phyloP scores from a whole-genome alignment of 2,113 vertebrate genomes.

The Takifugu flavidus region DNA sequence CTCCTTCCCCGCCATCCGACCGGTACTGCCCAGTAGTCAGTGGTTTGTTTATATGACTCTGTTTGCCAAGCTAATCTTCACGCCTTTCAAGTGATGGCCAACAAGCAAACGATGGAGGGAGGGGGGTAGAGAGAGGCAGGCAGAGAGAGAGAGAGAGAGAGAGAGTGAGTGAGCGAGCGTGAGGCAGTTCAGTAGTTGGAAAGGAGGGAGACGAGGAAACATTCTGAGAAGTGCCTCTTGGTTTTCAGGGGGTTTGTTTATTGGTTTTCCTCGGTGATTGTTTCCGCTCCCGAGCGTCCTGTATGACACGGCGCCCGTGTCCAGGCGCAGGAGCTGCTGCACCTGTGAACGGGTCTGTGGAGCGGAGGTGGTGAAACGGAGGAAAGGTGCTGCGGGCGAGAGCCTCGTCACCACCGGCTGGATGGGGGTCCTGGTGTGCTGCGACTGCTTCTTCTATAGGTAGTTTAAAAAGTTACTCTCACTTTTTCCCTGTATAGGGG shows the following conservation, averaged over 20 bases:
- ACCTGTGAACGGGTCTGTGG: conserved; percentile 49
- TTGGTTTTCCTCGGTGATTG: conserved; percentile 5
- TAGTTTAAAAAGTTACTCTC: conserved; percentile 40
- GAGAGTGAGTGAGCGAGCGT: conserved; percentile 36
- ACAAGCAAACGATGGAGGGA: conserved; percentile 33
- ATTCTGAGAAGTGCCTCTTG: conserved; percentile 22
- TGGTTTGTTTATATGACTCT: conserved; percentile 72
- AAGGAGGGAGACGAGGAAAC: conserved; percentile 53
- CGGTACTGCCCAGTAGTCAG: conserved; percentile 65
- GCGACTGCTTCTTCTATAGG: conserved; percentile 84
- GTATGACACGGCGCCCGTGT: conserved; percentile 10
- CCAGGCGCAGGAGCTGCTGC: conserved; percentile 41
- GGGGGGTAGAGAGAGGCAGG: conserved; percentile 1
- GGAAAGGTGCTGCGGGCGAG: conserved; percentile 30
- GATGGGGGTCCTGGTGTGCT: conserved; percentile 81
- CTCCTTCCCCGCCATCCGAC: conserved; percentile 58
- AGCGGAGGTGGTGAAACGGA: conserved; percentile 28
- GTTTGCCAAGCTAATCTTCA: conserved; percentile 78
- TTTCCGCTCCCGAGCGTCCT: background rate
- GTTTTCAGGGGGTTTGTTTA: conserved; percentile 22
- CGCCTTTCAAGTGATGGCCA: conserved; percentile 70
- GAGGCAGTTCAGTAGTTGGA: conserved; percentile 54
- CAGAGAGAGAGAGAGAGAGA: conserved; percentile 29
- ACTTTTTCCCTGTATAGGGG: background rate
- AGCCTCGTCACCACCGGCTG: conserved; percentile 43